Evolutionary conservation across 2,888 invertebrate genomes (phyloP).

Genomic region (Synanthedon andrenaeformis): DNA sequence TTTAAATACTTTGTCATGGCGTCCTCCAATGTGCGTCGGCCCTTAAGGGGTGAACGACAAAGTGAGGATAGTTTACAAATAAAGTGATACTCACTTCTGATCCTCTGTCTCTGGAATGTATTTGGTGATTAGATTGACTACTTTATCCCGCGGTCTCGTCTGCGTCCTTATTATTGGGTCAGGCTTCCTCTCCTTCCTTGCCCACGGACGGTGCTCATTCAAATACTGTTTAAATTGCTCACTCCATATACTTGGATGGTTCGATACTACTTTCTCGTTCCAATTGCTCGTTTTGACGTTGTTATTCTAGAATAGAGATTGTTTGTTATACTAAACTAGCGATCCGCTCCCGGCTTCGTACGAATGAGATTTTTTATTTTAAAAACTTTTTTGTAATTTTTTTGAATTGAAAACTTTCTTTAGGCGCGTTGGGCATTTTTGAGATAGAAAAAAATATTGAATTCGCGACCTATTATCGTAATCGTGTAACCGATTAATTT

Average conservation of each 20-base stretch:
- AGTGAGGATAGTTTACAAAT: too few relatives aligned
- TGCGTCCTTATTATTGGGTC: slow-evolving; percentile 30
- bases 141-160: slow-evolving; percentile 33
- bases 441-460: too few relatives aligned
- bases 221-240: slow-evolving; percentile 29
- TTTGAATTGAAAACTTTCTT: too few relatives aligned
- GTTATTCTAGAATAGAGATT: slow-evolving; percentile 25
- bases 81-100: slow-evolving; percentile 28
- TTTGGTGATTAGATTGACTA: slow-evolving; percentile 44
- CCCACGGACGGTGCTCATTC: slow-evolving; percentile 34
- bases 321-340: neutral
- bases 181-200: slow-evolving; percentile 30
- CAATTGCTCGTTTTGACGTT: slow-evolving; percentile 42
- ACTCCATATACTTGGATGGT: slow-evolving; percentile 63
- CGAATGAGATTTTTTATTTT: too few relatives aligned
- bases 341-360: too few relatives aligned
- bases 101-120: slow-evolving; percentile 53
- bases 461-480: too few relatives aligned
- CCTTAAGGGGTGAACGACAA: too few relatives aligned
- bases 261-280: slow-evolving; percentile 38
- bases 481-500: too few relatives aligned
- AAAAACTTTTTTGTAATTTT: too few relatives aligned
- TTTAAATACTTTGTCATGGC: too few relatives aligned
- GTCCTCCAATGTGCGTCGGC: too few relatives aligned
- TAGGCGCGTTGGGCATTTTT: too few relatives aligned